A percentile compares a stretch with the other conserved stretches of the same genome.
Conservation (phyloP, 2,113 vertebrate species). For the Chiloscyllium plagiosum region DNA sequence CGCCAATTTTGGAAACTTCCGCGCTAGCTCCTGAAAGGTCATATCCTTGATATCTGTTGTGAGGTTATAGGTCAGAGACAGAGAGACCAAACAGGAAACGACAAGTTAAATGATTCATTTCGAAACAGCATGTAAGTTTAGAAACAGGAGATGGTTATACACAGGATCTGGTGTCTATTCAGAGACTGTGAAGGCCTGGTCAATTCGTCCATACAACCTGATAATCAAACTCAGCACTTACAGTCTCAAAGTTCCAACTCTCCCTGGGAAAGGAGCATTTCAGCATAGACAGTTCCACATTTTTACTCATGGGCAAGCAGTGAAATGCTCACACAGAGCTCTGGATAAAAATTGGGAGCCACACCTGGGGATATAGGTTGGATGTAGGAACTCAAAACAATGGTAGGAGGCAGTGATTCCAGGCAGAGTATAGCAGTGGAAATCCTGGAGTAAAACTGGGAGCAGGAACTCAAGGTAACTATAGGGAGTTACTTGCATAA, state of each 20-base stretch:
- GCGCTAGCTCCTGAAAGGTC: conserved; percentile 42
- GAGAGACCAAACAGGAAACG: neutral
- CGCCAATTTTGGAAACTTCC: conserved; percentile 45
- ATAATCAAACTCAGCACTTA: neutral
- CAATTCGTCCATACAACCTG: neutral
- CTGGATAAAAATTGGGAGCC: too few species aligned
- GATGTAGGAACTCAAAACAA: too few species aligned
- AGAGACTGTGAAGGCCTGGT: too few species aligned
- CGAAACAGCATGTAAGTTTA: too few species aligned
- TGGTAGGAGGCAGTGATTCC: neutral
- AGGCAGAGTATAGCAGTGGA: neutral
- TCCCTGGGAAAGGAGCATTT: neutral
- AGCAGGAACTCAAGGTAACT: neutral
- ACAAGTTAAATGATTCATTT: neutral
- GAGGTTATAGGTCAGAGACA: neutral
- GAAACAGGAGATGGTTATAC: neutral
- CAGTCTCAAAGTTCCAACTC: neutral
- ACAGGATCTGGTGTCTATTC: neutral
- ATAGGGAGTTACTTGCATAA: neutral
- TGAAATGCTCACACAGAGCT: neutral
- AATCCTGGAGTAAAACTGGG: neutral
- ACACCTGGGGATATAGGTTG: too few species aligned
- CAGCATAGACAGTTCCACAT: neutral
- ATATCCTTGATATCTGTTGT: neutral
- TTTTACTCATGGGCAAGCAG: neutral